Percentiles rank a stretch among this genome's conserved stretches.
These are phyloP conservation scores for Saccopteryx leptura DNA, from an alignment of 2,113 vertebrate genomes.

Conservation along the genomic window DNA sequence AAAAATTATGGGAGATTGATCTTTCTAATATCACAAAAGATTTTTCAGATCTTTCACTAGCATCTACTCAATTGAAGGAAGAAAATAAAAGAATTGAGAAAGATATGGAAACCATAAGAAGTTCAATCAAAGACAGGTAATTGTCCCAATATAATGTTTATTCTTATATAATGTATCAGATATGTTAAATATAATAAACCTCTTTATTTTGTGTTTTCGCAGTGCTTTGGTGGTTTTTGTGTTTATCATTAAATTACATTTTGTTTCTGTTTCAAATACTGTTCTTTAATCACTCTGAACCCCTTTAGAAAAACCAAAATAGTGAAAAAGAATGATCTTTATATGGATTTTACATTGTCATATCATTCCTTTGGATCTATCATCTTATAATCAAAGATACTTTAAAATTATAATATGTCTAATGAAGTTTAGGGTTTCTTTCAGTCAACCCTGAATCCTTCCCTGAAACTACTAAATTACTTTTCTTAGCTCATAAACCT, in stretches of 20 bases:
- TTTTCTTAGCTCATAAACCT: not conserved
- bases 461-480: not conserved
- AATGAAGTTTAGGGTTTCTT: not conserved
- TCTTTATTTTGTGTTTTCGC: not conserved
- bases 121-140: conserved; percentile 66
- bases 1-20: conserved; percentile 62
- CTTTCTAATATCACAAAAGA: conserved; percentile 64
- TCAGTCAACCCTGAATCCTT: not conserved
- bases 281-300: not conserved
- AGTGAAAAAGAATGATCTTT: not conserved
- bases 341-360: not conserved
- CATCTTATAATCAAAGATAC: not conserved
- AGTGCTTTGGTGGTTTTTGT: not conserved
- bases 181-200: not conserved
- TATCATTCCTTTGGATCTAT: not conserved
- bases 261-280: not conserved
- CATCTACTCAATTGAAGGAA: fast-evolving
- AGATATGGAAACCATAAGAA: not conserved
- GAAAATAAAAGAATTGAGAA: not conserved
- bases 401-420: not conserved
- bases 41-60: not conserved
- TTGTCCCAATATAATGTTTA: not conserved
- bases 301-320: not conserved
- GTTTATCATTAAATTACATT: not conserved
- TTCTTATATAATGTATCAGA: not conserved